Evolutionary conservation across 1,140 invertebrate genomes (phyloP).

Genomic region (Thaumatotibia leucotreta): DNA sequence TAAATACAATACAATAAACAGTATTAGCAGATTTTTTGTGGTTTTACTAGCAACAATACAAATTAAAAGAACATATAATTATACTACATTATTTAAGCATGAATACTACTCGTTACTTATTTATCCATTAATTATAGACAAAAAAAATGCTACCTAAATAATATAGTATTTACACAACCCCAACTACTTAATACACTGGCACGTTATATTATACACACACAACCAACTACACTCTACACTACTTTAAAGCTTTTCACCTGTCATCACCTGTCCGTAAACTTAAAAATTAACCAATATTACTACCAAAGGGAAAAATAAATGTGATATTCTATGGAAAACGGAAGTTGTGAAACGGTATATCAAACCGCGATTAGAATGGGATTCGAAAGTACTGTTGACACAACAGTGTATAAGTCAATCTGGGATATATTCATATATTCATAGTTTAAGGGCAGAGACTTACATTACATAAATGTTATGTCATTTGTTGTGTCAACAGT

Average conservation of each 20-base stretch:
- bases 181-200: conserved; percentile 10
- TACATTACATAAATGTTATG: no score
- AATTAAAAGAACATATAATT: background rate
- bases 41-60: background rate
- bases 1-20: background rate
- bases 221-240: background rate
- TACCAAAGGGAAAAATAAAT: background rate
- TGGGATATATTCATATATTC: no score
- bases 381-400: no score
- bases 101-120: background rate
- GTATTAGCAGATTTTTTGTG: background rate
- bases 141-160: background rate
- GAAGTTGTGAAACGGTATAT: no score
- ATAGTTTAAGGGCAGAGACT: no score
- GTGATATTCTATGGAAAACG: background rate
- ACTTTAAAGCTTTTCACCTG: conserved; percentile 7
- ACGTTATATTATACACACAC: background rate
- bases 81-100: background rate
- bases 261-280: background rate
- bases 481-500: no score
- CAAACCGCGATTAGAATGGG: no score
- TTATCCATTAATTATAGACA: background rate
- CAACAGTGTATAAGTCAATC: no score
- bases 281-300: background rate
- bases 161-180: background rate